Conservation (phyloP, 2,113 vertebrate species). For the Tragulus kanchil region DNA sequence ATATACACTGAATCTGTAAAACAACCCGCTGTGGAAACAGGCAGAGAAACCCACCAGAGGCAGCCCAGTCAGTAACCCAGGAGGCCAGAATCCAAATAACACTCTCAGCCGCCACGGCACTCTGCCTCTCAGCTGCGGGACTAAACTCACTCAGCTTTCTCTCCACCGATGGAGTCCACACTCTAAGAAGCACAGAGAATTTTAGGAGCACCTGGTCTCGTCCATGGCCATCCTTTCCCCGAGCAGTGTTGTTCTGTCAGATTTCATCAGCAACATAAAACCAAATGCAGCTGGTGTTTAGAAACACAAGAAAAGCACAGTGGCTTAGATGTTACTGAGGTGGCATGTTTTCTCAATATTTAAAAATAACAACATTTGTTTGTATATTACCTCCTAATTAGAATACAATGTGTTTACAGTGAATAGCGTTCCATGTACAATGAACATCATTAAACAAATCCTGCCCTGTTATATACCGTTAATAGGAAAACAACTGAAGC, state of each 20-base stretch:
- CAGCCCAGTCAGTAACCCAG: neutral
- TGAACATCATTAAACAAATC: conserved; percentile 55
- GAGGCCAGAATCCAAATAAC: neutral
- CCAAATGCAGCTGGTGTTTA: neutral
- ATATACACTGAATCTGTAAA: neutral
- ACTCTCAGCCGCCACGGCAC: neutral
- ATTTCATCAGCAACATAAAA: neutral
- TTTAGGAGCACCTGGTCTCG: neutral
- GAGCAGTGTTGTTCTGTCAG: neutral
- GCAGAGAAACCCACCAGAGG: neutral
- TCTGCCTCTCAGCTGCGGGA: neutral
- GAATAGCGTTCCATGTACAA: neutral
- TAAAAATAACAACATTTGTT: conserved; percentile 37
- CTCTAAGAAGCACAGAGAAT: neutral
- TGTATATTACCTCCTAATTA: conserved; percentile 33
- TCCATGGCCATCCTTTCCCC: neutral
- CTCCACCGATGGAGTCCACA: neutral
- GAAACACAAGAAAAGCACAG: neutral
- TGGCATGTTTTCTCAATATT: neutral
- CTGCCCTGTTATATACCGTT: conserved; percentile 57
- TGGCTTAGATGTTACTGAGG: neutral
- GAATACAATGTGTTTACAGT: conserved; percentile 1
- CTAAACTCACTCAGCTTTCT: neutral
- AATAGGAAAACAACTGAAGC: conserved; percentile 53
- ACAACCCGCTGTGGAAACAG: neutral